These are phyloP conservation scores for Mesocentrotus franciscanus DNA, from an alignment of 53 echinoderm and acorn worm species.

Conservation along the genomic window DNA sequence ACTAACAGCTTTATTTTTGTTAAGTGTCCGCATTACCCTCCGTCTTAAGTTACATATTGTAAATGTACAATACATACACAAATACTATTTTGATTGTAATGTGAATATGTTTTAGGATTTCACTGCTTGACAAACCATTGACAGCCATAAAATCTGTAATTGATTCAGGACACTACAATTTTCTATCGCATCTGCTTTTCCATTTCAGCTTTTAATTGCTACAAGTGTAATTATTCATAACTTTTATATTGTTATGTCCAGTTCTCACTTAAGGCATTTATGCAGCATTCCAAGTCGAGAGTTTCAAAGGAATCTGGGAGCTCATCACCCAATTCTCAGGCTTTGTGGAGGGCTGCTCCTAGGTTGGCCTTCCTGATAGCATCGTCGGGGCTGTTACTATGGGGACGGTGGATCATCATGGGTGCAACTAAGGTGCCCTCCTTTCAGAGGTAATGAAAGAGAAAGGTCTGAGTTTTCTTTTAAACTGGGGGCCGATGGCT, in stretches of 20 bases:
- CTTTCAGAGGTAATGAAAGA: slow-evolving; percentile 22
- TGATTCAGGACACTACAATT: background rate
- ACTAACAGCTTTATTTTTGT: no score
- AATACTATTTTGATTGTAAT: no score
- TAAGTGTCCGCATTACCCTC: no score
- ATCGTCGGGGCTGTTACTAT: background rate
- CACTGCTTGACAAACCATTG: no score
- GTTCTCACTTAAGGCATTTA: background rate
- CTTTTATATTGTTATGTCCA: background rate
- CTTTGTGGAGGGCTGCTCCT: slow-evolving; percentile 1
- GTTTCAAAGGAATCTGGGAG: background rate
- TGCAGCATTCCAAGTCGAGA: slow-evolving; percentile 2
- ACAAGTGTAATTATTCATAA: background rate
- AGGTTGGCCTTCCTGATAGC: background rate
- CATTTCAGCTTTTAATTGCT: background rate
- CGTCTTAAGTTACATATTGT: no score
- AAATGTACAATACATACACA: no score
- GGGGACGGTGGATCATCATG: slow-evolving; percentile 51
- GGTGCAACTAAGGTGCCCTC: slow-evolving; percentile 49
- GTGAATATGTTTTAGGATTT: background rate
- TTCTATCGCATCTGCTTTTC: background rate
- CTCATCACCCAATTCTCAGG: background rate
- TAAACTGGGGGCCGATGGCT: background rate
- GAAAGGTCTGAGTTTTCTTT: background rate
- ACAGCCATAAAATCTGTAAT: no score